phyloP scores from a whole-genome alignment of 1,140 invertebrate species.

The Aplysia californica region DNA sequence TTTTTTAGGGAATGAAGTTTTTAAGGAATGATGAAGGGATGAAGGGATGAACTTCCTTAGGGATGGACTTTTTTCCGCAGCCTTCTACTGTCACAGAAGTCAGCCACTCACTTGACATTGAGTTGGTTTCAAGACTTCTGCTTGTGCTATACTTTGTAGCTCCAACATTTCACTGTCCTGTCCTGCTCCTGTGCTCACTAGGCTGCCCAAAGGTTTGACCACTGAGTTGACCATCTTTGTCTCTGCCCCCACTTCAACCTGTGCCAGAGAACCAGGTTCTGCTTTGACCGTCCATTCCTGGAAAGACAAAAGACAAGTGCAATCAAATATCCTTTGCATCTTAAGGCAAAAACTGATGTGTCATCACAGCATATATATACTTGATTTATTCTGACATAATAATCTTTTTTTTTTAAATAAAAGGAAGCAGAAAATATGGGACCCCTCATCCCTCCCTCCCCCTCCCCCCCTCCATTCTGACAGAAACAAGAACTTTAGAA shows the following conservation, averaged over 20 bases:
- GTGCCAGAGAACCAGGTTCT: not conserved
- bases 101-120: slow-evolving; percentile 40
- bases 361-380: too few species aligned
- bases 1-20: not conserved
- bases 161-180: slow-evolving; percentile 25
- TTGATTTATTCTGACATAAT: too few species aligned
- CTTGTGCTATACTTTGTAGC: not conserved
- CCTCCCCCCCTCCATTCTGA: too few species aligned
- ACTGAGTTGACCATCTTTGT: slow-evolving; percentile 7
- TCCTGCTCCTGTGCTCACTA: slow-evolving; percentile 27
- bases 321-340: not conserved
- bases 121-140: slow-evolving; percentile 32
- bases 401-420: too few species aligned
- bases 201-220: slow-evolving; percentile 1
- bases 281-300: too few species aligned
- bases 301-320: not conserved
- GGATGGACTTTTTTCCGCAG: not conserved
- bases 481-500: too few species aligned
- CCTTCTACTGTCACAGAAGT: not conserved
- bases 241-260: not conserved
- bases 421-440: too few species aligned
- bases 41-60: not conserved
- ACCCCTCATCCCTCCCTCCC: too few species aligned
- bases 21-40: not conserved
- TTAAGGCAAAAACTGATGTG: too few species aligned